Base-by-base conservation (phyloP, 2,113 vertebrate genomes). In the Crotalus horridus region DNA sequence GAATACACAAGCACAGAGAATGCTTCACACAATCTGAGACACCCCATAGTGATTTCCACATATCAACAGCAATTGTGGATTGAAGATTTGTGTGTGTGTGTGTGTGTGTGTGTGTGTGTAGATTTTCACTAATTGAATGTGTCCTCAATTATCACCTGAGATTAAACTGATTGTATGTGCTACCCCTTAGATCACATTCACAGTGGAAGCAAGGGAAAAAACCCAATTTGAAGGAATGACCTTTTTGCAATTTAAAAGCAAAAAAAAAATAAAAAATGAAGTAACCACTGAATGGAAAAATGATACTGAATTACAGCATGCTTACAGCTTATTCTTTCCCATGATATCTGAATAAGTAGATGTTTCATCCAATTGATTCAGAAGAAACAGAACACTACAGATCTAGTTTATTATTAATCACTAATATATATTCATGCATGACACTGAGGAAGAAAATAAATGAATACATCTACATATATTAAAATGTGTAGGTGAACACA, bases 391-490 rank as follows among this genome's bases (percentile, higher is more conserved):
- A 93, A 87, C 7, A 91, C 13, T 74, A 85, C 20, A n/a, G 39
- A 13, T 91, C 2, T 94, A 91, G 89, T 54, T 7, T 92, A 89
- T 91, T 93, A 59, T 90, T 20, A 92, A 24, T 46, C 3, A 85
- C 43, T 43, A 90, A 0, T 69, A 33, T 92, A 85, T 95, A 2
- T 61, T 85, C 92, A 91, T 88, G 94, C 21, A 93, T 51, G 4
- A 53, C 29, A 90, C 51, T 64, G 69, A 15, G 61, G 24, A 90
- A 64, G 81, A 46, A 93, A 92, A 7, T 12, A 90, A 2, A 53
- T 89, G 87, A 87, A 86, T 81, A 91, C 58, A 91, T 95, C 92
- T 91, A 55, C 48, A 48, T 48, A 85, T 39, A 91, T 29, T 56
- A 54, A 58, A 74, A 53, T 39, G 6, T 81, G 39, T 33, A 91